Evolutionary conservation across 1,140 invertebrate genomes (phyloP), one percentile per base, ranked within the genome.

Genomic region (Trichonephila inaurata): DNA sequence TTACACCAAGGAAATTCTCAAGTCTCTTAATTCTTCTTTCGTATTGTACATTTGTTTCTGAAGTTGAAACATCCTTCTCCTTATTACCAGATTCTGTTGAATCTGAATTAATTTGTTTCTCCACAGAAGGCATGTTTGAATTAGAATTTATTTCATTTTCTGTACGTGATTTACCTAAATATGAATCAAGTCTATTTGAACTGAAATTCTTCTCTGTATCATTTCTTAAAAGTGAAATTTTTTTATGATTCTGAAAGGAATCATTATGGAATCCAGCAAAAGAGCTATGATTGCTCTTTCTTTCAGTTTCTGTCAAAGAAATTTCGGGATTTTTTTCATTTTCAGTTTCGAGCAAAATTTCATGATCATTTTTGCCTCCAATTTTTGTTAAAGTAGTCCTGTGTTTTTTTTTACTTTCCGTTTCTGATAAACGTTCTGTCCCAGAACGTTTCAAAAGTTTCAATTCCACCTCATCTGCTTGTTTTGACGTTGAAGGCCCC

Each of bases 1-100:
- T 85, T 58, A 85, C 82, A 60, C 82, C 82, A 58, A 85, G 51
- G 1, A 19, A 61, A 60, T 58, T 85, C 28, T 85, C 82, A 58
- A 60, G 19, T 14, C 24, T 14, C 58, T 24, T 60, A 18, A 60
- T 28, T 85, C 51, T 60, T 24, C 24, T 60, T n/a, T 85, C 40
- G 6, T 60, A 18, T 16, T 77, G 16, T 33, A 8, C 69, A 33
- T 33, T 28, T 19, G 28, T 40, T 28, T 33, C 18, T 77, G 18
- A 28, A 40, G 5, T 19, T 33, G 28, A 77, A 33, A 33, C 33
- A 14, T 5, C 14, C 14, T 28, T 28, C 18, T 40, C 28, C 14
- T 18, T 14, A 18, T 28, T 28, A 77, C 33, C 28, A 18, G 28
- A 33, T 77, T 10, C 69, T 33, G 69, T 77, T 77, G 69, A 77